These are phyloP conservation scores for Macrophya annulata DNA, from an alignment of 2,888 invertebrate species.

Conservation along the genomic window DNA sequence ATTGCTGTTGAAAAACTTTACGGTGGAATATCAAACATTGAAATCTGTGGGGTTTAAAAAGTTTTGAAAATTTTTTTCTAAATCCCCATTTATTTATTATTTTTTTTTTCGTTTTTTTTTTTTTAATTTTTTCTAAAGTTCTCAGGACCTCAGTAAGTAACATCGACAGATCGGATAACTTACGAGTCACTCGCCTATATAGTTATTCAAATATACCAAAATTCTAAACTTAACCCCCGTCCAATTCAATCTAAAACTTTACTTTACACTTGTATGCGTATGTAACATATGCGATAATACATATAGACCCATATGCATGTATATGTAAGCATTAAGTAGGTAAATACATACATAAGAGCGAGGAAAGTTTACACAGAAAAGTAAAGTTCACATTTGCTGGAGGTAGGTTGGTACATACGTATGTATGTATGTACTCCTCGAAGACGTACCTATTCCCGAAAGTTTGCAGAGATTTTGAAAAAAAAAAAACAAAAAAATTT, in stretches of 20 bases:
- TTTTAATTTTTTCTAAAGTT: background rate
- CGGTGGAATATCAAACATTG: background rate
- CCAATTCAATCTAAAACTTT: background rate
- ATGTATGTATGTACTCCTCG: background rate
- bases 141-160: background rate
- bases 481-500: background rate
- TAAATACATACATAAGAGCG: background rate
- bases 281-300: background rate
- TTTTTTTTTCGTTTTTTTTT: no score
- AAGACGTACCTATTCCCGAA: background rate
- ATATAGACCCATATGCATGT: background rate
- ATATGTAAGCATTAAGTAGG: background rate
- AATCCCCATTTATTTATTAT: no score
- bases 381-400: background rate
- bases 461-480: background rate
- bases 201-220: background rate
- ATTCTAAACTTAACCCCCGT: slow-evolving; percentile 3
- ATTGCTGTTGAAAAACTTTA: background rate
- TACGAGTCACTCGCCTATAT: background rate
- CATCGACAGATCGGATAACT: background rate
- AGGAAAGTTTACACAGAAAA: background rate
- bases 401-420: no score
- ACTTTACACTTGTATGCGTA: background rate
- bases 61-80: background rate
- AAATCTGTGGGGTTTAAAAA: background rate